Base-by-base conservation (phyloP, 2,113 vertebrate genomes). In the Odontesthes bonariensis region DNA sequence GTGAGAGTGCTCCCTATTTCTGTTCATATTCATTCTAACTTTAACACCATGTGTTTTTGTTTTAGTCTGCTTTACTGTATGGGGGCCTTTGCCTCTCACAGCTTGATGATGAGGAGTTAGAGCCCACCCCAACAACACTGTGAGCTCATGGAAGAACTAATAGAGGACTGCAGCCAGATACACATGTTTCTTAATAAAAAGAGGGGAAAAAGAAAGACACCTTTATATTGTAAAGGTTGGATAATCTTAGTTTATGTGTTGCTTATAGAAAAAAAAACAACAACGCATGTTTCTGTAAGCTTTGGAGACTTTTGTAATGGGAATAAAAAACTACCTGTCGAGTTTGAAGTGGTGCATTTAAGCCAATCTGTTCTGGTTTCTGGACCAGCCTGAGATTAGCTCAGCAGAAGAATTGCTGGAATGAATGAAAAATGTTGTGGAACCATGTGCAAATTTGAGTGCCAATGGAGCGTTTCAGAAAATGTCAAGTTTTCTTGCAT, bases 71-170 rank as follows among this genome's bases (percentile, higher is more conserved):
- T 75, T 75, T 20, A 62, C 55, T 27, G 52, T 75, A 69, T 61
- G 22, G 65, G 33, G 70, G 68, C 62, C 12, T 76, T 73, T 5
- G 59, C 71, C 73, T 74, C 86, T 78, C 35, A 62, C 44, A 7
- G 77, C 13, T 72, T 51, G 32, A 20, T 65, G 72, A 53, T 78
- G 69, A 53, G 64, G 73, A 79, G 38, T 49, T 84, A 80, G 75
- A 82, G 60, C 66, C 69, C 62, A 76, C 35, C 65, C 42, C 32
- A 60, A 86, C 62, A 79, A 79, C 8, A 19, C 10, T 49, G 75
- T 90, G 85, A 90, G 84, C 80, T 89, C 76, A 90, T 92, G 85
- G 87, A 90, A 91, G 66, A 88, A 86, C 27, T 81, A 86, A 84
- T 81, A 66, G 32, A 49, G 42, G 51, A 33, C 23, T 51, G 42